Evolutionary conservation across 1,140 invertebrate species (phyloP), one percentile per base, ranked within the genome.

Genomic region (Drosophila santomea): DNA sequence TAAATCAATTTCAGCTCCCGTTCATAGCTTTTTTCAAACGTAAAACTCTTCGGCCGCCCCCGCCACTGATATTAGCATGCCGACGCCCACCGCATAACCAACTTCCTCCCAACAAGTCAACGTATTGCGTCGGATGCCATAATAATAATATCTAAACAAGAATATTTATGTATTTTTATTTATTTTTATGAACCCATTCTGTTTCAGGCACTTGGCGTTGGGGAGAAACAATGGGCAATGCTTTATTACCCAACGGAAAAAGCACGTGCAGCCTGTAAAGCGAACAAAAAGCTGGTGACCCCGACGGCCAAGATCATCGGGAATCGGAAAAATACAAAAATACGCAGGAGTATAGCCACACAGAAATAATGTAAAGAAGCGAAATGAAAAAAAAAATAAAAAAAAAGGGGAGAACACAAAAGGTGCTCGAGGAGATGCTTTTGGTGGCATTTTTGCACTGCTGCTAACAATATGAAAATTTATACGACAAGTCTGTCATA

Each of bases 401-500:
- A 20, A n/a, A 50, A 50, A 36, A 43, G 52, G 45, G 61, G 20
- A 66, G 64, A 43, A n/a, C 15, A 72, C 68, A 72, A 72, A 71
- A 58, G 68, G 43, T 32, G 52, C 68, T 50, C 51, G 36, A 71
- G 66, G 68, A 72, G 51, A 72, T 72, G 68, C 64, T 78, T 80
- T 76, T 73, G 69, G 83, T 83, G 66, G 68, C 68, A 72, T 72
- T 72, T 71, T 68, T 72, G 50, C 68, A 44, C 44, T n/a, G 51
- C 36, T 66, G 83, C 83, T 88, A 88, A 88, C 84, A 88, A 88
- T 88, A 89, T 88, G 84, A 84, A 88, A 89, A 88, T 88, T 88
- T 88, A 88, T 88, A 88, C 82, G 84, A 88, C 84, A 88, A 80
- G 84, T 89, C 76, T 88, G 84, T 88, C 84, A 88, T 88, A 89